Evolutionary conservation across 2,888 invertebrate genomes (phyloP).

Genomic region (Hermodice carunculata): DNA sequence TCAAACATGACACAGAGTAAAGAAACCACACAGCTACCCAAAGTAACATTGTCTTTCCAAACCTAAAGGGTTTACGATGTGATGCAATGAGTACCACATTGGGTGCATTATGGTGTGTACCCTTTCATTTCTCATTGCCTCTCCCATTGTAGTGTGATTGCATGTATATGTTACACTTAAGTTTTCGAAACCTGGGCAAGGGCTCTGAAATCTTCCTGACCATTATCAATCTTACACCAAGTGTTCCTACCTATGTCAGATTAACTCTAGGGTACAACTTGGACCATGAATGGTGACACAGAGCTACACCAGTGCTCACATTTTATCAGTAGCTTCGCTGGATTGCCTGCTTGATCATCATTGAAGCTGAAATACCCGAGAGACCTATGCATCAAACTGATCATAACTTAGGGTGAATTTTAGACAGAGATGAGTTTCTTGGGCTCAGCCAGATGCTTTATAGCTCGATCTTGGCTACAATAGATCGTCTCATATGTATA

Average conservation of each 20-base stretch:
- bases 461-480: not conserved
- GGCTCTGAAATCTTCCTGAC: too few species aligned
- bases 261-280: too few species aligned
- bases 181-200: not conserved
- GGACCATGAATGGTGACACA: not conserved
- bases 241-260: too few species aligned
- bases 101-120: not conserved
- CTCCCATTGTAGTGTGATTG: too few species aligned
- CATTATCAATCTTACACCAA: too few species aligned
- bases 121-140: not conserved
- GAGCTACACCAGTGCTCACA: not conserved
- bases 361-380: not conserved
- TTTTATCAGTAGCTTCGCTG: not conserved
- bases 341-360: not conserved
- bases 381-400: not conserved
- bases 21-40: not conserved
- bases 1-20: not conserved
- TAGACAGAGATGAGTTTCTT: conserved; percentile 2
- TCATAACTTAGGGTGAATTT: not conserved
- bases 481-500: not conserved
- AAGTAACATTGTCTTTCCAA: not conserved
- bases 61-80: not conserved
- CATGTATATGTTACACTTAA: not conserved
- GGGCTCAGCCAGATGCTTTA: not conserved
- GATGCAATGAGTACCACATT: not conserved